Percentiles rank a stretch among this genome's conserved stretches.
Conservation (phyloP, 1,140 invertebrate species). For the Schlechtendalia chinensis region DNA sequence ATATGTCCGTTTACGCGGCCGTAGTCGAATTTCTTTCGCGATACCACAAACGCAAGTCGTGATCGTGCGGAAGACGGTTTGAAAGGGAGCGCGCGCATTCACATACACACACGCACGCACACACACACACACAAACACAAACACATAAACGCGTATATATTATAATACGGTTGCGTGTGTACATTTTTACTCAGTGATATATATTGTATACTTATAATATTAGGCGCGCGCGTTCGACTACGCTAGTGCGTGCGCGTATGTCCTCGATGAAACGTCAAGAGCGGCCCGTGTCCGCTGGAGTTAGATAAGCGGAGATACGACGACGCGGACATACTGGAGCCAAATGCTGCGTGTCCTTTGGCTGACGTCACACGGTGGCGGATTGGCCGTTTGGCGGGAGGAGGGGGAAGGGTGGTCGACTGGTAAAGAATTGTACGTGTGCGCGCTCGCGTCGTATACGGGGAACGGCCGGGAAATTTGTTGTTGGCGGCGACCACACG, state of each 20-base stretch:
- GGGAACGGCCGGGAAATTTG: slow-evolving; percentile 13
- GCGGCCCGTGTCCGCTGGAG: slow-evolving; percentile 14
- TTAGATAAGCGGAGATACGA: slow-evolving; percentile 12
- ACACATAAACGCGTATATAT: too few relatives aligned
- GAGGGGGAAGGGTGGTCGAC: too few relatives aligned
- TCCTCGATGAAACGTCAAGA: neutral
- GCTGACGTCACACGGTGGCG: slow-evolving; percentile 35
- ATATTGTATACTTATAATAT: neutral
- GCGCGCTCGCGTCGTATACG: neutral
- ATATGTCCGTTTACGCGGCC: too few relatives aligned
- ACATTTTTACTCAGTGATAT: too few relatives aligned
- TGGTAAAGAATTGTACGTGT: too few relatives aligned
- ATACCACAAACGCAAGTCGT: too few relatives aligned
- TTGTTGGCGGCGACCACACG: neutral
- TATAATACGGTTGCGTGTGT: too few relatives aligned
- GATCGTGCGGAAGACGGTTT: neutral
- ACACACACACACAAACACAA: too few relatives aligned
- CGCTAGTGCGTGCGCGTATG: neutral
- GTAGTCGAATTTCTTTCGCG: too few relatives aligned
- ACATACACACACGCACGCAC: too few relatives aligned
- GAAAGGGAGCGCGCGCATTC: neutral
- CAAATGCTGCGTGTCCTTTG: slow-evolving; percentile 25
- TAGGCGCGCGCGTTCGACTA: neutral
- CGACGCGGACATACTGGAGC: slow-evolving; percentile 41
- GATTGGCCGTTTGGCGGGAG: too few relatives aligned